These are phyloP conservation scores for Centrocercus urophasianus DNA, from an alignment of 2,113 vertebrate species.

Conservation along the genomic window DNA sequence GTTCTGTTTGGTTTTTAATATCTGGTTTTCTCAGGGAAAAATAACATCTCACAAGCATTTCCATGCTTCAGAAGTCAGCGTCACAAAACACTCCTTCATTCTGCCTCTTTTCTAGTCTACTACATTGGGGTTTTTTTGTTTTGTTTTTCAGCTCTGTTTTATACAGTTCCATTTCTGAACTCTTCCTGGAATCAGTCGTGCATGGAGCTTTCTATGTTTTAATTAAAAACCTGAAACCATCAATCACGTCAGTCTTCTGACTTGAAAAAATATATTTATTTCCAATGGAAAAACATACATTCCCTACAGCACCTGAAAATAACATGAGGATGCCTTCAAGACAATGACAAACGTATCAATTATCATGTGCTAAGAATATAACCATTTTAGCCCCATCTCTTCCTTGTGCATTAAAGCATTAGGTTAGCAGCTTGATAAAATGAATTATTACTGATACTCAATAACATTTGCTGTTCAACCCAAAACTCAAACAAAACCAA, in stretches of 20 bases:
- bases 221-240: conserved; percentile 49
- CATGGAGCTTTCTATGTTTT: conserved; percentile 23
- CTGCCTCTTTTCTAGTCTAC: background rate
- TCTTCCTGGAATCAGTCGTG: conserved; percentile 42
- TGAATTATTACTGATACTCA: conserved; percentile 24
- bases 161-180: background rate
- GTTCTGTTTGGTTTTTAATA: background rate
- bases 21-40: too few species aligned
- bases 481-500: background rate
- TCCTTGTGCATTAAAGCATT: background rate
- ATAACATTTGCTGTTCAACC: background rate
- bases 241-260: background rate
- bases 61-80: background rate
- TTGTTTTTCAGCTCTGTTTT: background rate
- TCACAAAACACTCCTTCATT: background rate
- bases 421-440: conserved; percentile 3
- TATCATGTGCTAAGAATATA: conserved; percentile 6
- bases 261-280: background rate
- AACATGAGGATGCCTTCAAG: background rate
- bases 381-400: background rate
- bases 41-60: background rate
- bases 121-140: background rate
- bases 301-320: background rate
- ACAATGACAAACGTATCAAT: background rate
- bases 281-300: background rate